Evolutionary conservation across 2,113 vertebrate genomes (phyloP).

Genomic region (Dicrurus megarhynchus): DNA sequence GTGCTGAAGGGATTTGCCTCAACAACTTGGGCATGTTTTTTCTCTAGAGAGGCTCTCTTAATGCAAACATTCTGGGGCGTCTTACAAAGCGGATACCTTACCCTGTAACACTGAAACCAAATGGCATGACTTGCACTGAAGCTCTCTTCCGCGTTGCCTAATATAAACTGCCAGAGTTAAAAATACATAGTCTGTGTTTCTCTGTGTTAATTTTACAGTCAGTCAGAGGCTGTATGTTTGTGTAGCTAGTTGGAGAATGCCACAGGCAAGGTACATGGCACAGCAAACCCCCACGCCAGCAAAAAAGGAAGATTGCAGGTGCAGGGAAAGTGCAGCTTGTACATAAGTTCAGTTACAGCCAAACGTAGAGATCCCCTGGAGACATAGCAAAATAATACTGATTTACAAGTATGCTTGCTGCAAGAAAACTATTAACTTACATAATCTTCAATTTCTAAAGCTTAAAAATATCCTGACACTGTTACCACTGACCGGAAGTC

Average conservation of each 20-base stretch:
- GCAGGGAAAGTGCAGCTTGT: not conserved
- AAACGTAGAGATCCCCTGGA: not conserved
- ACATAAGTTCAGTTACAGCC: not conserved
- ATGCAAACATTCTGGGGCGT: not conserved
- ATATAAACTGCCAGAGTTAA: not conserved
- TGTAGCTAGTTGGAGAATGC: not conserved
- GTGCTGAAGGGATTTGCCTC: not conserved
- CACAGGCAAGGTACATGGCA: not conserved
- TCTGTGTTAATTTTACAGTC: not conserved
- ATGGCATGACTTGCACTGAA: accelerated
- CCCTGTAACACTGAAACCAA: not conserved
- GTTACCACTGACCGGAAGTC: not conserved
- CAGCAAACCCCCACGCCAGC: not conserved
- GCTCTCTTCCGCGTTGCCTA: not conserved
- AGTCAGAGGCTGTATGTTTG: not conserved
- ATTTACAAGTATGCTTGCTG: not conserved
- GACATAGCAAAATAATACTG: not conserved
- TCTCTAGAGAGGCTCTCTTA: not conserved
- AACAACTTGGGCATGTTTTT: not conserved
- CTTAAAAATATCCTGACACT: not conserved
- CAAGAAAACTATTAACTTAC: not conserved
- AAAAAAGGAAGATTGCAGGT: not conserved
- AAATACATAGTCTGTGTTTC: not conserved
- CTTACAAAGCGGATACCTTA: not conserved
- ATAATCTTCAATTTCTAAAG: not conserved